Evolutionary conservation across 1,140 invertebrate species (phyloP), one percentile per base, ranked within the genome.

Genomic region (Galendromus occidentalis): DNA sequence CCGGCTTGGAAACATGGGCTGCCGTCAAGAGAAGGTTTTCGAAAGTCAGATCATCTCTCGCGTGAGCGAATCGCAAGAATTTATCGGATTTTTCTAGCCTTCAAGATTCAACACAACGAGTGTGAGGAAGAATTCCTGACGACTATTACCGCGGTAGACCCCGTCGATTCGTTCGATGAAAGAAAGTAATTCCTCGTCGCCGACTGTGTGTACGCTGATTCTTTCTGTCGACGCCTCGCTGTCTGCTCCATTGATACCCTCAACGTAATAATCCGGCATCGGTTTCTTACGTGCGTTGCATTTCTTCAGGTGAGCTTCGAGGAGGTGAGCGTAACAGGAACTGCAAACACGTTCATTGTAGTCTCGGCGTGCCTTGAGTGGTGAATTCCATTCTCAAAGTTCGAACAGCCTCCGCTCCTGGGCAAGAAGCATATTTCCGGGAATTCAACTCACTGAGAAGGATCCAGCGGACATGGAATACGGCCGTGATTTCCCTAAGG

Each of bases 241-340:
- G 51, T 59, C 51, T 25, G n/a, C 51, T 5, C 51, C 51, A 25
- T 59, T 59, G 51, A 59, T 59, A 22, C 33, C 51, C 20, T 59
- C 33, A 14, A 59, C 51, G 14, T 20, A 22, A 25, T 59, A 59
- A 20, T 17, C 25, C 25, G 51, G 51, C 33, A 59, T 25, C 14
- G 14, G 1, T 9, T 59, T 59, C 22, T 59, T 33, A 25, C 51
- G 51, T 17, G 51, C 51, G 25, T 59, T 59, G 51, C 51, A 59
- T 22, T 59, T 59, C 22, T 59, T 59, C 12, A 59, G 2, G 51
- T 59, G 51, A 22, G 51, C 51, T 17, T 59, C 33, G 4, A 59
- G 25, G 17, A 59, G 20, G 33, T 59, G 20, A 17, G n/a, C 17
- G 9, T 59, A 59, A 25, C 51, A 59, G 25, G 51, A 59, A 59